Base-by-base conservation (phyloP, 2,888 invertebrate species). In the Lamproptera curius region DNA sequence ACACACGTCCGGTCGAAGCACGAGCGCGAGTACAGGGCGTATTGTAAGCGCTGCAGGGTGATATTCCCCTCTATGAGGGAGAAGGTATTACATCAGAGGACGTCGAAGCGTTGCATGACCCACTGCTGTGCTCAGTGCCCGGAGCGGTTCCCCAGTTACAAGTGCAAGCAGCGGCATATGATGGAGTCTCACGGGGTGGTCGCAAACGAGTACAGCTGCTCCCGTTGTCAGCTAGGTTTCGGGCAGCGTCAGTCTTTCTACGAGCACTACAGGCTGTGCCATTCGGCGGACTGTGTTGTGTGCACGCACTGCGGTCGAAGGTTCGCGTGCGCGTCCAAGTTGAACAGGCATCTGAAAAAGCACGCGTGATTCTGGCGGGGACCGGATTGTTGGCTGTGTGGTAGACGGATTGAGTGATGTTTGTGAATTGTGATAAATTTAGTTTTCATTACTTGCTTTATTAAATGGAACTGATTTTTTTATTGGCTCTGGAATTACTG, bases 311-410 rank as follows among this genome's bases (percentile, higher is more conserved):
- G 61, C 13, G 61, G 57, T 1, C 28, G 56, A 1, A 56, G 51
- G 16, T 60, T 60, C 15, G 42, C 53, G 4, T 43, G 51, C 4
- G 16, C 48, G 1, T 56, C 53, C 9, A 53, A 55, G 11, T 34
- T 60, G 16, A 56, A 56, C 14, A 43, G 56, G 8, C 61, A 62
- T 55, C 39, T 62, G 42, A 54, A 50, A 3, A 61, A 56, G 28
- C 61, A 61, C 41, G 10, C 50, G 6, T 56, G 34, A 51, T 23
- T 13, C 17, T 6, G 17, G 20, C 20, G 4, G 20, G 4, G 20
- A 3, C 20, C 20, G 20, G 20, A n/a, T n/a, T n/a, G n/a, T n/a
- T n/a, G n/a, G n/a, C n/a, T n/a, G n/a, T n/a, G n/a, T n/a, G n/a
- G n/a, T n/a, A n/a, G n/a, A n/a, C n/a, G n/a, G n/a, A n/a, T n/a